These are phyloP conservation scores for Drosophila diplacantha DNA, from an alignment of 2,888 invertebrate species.

Conservation along the genomic window DNA sequence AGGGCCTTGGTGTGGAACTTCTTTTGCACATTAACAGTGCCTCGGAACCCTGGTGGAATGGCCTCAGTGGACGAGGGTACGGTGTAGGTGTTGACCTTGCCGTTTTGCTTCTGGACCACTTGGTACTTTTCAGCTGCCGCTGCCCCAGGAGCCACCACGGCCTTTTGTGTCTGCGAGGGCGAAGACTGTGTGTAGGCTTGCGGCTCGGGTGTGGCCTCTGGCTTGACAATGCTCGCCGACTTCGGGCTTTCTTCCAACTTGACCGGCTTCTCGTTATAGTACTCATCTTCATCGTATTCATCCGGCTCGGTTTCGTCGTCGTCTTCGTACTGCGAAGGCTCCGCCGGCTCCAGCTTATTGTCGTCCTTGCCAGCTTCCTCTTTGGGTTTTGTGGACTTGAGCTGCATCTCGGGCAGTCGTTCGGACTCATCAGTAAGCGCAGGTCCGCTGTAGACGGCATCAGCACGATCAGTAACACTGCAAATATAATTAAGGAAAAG, in stretches of 20 bases:
- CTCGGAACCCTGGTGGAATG: conserved; percentile 77
- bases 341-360: conserved; percentile 55
- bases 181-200: conserved; percentile 69
- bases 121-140: conserved; percentile 63
- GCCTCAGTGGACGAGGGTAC: conserved; percentile 67
- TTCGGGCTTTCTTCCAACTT: conserved; percentile 64
- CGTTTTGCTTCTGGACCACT: conserved; percentile 76
- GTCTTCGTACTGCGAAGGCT: conserved; percentile 79
- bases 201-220: conserved; percentile 35
- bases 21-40: conserved; percentile 77
- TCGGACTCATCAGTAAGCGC: conserved; percentile 59
- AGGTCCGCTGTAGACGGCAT: conserved; percentile 71
- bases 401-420: conserved; percentile 67
- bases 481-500: background rate
- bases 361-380: conserved; percentile 55
- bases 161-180: conserved; percentile 73
- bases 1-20: conserved; percentile 77
- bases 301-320: conserved; percentile 79
- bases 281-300: conserved; percentile 80
- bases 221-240: conserved; percentile 36
- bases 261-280: conserved; percentile 79
- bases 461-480: conserved; percentile 75
- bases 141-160: conserved; percentile 61
- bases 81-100: conserved; percentile 67
- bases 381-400: conserved; percentile 71